Conservation (phyloP, 2,797 vertebrate genomes). For the Pseudochirops cupreus region DNA sequence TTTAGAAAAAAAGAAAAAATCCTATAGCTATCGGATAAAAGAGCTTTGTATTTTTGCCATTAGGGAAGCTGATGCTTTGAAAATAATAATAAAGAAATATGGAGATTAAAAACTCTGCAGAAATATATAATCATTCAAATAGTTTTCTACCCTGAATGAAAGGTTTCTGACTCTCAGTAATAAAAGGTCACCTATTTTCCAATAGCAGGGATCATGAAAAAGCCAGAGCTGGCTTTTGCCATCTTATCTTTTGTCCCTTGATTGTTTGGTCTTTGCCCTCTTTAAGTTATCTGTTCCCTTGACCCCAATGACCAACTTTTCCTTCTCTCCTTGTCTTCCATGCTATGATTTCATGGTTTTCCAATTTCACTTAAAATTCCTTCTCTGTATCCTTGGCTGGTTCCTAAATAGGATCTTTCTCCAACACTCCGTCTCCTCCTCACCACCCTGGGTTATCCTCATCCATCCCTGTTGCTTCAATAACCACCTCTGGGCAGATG, state of each 20-base stretch:
- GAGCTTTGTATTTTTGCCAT: constrained; percentile 40
- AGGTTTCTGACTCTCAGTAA: constrained; percentile 23
- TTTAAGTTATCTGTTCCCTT: not conserved
- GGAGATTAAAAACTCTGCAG: constrained; percentile 35
- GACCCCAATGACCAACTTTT: rapidly evolving
- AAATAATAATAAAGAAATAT: constrained; percentile 46
- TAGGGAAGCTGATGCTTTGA: constrained; percentile 44
- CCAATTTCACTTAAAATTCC: not conserved
- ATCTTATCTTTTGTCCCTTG: not conserved
- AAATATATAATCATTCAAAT: constrained; percentile 29
- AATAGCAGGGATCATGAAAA: constrained; percentile 20
- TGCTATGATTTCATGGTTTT: not conserved
- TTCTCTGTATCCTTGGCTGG: not conserved
- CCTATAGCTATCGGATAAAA: not conserved
- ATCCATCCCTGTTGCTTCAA: not conserved
- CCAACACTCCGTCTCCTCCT: not conserved
- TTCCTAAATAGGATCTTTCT: not conserved
- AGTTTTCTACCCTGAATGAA: not conserved
- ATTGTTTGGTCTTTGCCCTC: not conserved
- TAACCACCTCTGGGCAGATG: not conserved
- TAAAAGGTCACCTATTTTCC: constrained; percentile 17
- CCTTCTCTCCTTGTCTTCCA: not conserved
- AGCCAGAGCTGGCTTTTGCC: not conserved
- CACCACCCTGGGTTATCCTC: not conserved
- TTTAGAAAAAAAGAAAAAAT: constrained; percentile 12